A percentile compares a stretch with the other conserved stretches of the same genome.
Evolutionary conservation across 1,140 invertebrate species (phyloP).

Genomic region (Apis cerana): DNA sequence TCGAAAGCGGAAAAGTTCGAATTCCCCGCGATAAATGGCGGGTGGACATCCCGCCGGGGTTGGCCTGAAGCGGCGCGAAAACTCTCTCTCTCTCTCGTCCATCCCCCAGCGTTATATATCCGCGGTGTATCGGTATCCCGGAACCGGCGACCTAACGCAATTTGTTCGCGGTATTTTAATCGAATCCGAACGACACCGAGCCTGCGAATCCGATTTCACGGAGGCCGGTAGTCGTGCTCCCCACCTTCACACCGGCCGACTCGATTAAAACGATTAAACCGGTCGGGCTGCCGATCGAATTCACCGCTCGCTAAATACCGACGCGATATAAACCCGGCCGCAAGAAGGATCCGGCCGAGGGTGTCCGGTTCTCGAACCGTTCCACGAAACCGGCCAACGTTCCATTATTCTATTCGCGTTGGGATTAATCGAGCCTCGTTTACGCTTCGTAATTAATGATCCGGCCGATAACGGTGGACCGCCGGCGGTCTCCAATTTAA

Average conservation of each 20-base stretch:
- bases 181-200: slow-evolving; percentile 52
- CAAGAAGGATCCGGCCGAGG: slow-evolving; percentile 33
- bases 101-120: too few species aligned
- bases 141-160: slow-evolving; percentile 34
- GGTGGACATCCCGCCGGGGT: neutral
- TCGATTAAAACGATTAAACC: slow-evolving; percentile 59
- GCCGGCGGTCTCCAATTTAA: slow-evolving; percentile 42
- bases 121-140: neutral
- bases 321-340: slow-evolving; percentile 34
- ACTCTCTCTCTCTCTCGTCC: too few species aligned
- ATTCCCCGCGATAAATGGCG: slow-evolving; percentile 21
- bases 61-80: neutral
- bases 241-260: slow-evolving; percentile 37
- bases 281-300: slow-evolving; percentile 43
- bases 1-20: slow-evolving; percentile 33
- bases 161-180: slow-evolving; percentile 56
- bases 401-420: neutral
- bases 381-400: slow-evolving; percentile 17
- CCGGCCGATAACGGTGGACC: slow-evolving; percentile 20
- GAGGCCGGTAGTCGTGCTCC: neutral
- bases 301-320: slow-evolving; percentile 55
- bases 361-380: neutral
- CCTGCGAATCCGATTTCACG: slow-evolving; percentile 61
- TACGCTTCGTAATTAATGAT: slow-evolving; percentile 58
- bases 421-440: slow-evolving; percentile 57